Conservation (phyloP, 2,888 invertebrate genomes). For the Harpalus rufipes region DNA sequence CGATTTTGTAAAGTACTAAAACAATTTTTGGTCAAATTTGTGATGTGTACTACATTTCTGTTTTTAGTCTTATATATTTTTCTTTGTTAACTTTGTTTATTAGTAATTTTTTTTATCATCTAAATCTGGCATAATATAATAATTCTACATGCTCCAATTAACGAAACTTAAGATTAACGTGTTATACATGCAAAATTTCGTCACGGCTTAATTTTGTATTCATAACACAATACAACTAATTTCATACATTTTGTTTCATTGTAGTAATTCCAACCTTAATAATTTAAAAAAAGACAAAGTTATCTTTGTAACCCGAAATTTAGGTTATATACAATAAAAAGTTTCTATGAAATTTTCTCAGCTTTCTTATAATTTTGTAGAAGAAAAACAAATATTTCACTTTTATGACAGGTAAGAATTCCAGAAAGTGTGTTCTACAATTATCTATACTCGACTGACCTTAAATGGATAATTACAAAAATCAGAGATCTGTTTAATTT, state of each 20-base stretch:
- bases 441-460: not conserved
- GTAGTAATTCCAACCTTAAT: not conserved
- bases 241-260: not conserved
- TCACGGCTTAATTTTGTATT: not conserved
- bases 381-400: no score
- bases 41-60: no score
- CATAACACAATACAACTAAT: not conserved
- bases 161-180: not conserved
- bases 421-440: not conserved
- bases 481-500: not conserved
- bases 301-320: not conserved
- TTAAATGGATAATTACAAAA: not conserved
- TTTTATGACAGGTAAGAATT: constrained; percentile 3
- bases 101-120: no score
- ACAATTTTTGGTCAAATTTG: no score
- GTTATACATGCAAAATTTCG: not conserved
- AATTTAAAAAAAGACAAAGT: not conserved
- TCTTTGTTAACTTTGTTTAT: no score
- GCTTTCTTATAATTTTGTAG: not conserved
- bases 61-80: no score
- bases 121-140: not conserved
- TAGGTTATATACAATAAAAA: not conserved
- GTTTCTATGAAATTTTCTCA: not conserved
- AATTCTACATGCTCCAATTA: not conserved
- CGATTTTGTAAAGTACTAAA: no score